These are phyloP conservation scores for Calycopis cecrops DNA, from an alignment of 1,140 invertebrate species.

Conservation along the genomic window DNA sequence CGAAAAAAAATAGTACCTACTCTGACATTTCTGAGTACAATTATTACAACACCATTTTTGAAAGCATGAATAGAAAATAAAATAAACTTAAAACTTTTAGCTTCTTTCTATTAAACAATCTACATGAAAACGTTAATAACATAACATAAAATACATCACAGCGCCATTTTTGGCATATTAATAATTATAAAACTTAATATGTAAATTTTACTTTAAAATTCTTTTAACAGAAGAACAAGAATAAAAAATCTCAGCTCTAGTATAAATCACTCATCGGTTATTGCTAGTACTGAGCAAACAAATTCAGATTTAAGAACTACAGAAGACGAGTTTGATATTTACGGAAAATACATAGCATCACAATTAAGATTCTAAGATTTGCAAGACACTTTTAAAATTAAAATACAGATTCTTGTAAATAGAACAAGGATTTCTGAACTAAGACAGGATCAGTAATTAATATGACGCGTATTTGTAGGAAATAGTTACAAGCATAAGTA, in stretches of 20 bases:
- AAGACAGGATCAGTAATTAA: conserved; percentile 22
- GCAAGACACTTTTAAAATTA: conserved; percentile 42
- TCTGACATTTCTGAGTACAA: no score
- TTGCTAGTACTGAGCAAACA: conserved; percentile 27
- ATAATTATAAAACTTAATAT: no score
- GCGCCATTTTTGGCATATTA: no score
- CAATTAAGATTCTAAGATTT: conserved; percentile 52
- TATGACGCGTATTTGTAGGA: background rate
- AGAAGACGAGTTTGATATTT: conserved; percentile 65
- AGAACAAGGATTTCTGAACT: conserved; percentile 46
- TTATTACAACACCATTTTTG: no score
- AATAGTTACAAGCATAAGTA: no score
- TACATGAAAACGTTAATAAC: no score
- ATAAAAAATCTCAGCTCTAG: conserved; percentile 30
- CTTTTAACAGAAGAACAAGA: conserved; percentile 35
- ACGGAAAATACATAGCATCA: conserved; percentile 54
- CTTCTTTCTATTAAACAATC: no score
- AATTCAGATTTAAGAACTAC: conserved; percentile 16
- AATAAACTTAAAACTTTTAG: no score
- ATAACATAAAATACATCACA: no score
- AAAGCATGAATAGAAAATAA: no score
- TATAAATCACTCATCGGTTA: conserved; percentile 26
- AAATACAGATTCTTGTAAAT: conserved; percentile 51
- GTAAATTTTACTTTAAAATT: no score
- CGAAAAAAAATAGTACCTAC: no score